phyloP scores from a whole-genome alignment of 1,140 invertebrate species.

The Lasioglossum albipes region DNA sequence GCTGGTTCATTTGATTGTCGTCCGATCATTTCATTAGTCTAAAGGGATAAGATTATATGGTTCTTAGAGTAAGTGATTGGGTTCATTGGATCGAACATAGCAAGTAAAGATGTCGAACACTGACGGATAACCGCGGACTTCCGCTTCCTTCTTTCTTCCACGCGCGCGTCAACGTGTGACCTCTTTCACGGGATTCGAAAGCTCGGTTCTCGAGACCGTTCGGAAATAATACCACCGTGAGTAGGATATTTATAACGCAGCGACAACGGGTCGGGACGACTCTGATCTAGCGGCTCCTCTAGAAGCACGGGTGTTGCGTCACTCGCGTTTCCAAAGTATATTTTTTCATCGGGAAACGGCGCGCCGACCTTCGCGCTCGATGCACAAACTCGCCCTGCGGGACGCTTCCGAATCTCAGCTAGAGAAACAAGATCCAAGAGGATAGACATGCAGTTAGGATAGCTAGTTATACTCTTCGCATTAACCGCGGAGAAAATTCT shows the following conservation, averaged over 20 bases:
- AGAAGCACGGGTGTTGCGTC: constrained; percentile 37
- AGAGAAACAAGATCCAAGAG: background rate
- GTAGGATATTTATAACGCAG: constrained; percentile 63
- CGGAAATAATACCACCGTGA: constrained; percentile 64
- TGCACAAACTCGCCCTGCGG: background rate
- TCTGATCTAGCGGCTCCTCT: constrained; percentile 59
- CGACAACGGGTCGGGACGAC: constrained; percentile 53
- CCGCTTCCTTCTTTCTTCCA: constrained; percentile 53
- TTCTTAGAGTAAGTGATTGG: too few species aligned
- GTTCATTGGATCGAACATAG: too few species aligned
- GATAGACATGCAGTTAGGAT: background rate
- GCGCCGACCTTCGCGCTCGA: constrained; percentile 11
- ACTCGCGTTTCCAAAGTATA: constrained; percentile 44
- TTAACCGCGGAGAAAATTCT: too few species aligned
- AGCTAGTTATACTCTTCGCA: too few species aligned
- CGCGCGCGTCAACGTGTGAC: constrained; percentile 47
- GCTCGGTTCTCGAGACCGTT: constrained; percentile 55
- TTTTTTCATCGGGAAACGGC: constrained; percentile 47
- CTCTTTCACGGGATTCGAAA: constrained; percentile 58
- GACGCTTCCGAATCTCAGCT: background rate
- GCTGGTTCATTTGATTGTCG: too few species aligned
- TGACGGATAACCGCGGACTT: constrained; percentile 13
- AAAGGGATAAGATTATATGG: too few species aligned
- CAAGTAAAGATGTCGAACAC: too few species aligned
- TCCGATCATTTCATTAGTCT: too few species aligned